Base-by-base conservation (phyloP, 2,797 vertebrate genomes). In the Dipus sagitta region DNA sequence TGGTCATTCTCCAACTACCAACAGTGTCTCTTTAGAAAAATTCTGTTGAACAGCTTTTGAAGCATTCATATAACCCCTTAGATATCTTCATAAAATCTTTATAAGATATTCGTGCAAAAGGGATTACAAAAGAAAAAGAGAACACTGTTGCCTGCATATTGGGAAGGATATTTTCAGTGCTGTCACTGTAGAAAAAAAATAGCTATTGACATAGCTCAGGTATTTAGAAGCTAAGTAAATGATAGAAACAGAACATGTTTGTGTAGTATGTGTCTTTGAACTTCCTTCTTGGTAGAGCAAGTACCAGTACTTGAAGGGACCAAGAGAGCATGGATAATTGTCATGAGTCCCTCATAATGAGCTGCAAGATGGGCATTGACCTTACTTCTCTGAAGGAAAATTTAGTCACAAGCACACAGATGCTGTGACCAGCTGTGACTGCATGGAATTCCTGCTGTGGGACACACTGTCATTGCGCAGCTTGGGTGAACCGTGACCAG, bases 81-180 rank as follows among this genome's bases (percentile, higher is more conserved):
- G 42, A 47, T 11, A 67, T 47, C 47, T 47, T 47, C 47, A 47
- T 9, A 47, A 47, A 23, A 68, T 78, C 42, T 52, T 24, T 18
- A 4, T 76, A 38, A 78, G 28, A 8, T 32, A 1, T 34, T 84
- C 68, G 52, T 23, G 18, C 64, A 67, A 89, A 62, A 34, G 3
- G 24, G 47, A 58, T 38, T 68, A 62, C 11, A 68, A 10, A 70
- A 79, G 67, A 47, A 7, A 65, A 75, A 91, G 7, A 14, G 6
- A 54, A 34, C 30, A 12, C 32, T 75, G 28, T 28, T n/a, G 8
- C 30, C 42, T 86, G 78, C 24, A 6, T 20, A 4, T 62, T 9
- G 1, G 20, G 52, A 96, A 92, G 18, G 18, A 20, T 30, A 18
- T 92, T 75, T 42, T 90, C n/a, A 94, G 62, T 42, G 77, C 42